Conservation (phyloP, 2,113 vertebrate species). For the Esox niger region DNA sequence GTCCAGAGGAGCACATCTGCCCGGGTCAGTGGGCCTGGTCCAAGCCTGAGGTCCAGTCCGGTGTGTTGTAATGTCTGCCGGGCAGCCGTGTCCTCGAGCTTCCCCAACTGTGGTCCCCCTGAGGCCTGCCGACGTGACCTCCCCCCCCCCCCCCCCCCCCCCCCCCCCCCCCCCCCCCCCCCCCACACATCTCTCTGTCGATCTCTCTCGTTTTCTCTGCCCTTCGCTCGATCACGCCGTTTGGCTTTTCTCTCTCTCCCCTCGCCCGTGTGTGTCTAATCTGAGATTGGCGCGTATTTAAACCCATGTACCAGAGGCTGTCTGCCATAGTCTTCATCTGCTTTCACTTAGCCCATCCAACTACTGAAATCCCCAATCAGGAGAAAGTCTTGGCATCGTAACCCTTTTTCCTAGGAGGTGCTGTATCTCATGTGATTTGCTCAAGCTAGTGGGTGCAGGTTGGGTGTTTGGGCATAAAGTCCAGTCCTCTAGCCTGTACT, state of each 20-base stretch:
- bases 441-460: slow-evolving; percentile 16
- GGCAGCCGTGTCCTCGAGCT: neutral
- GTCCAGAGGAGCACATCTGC: neutral
- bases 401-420: neutral
- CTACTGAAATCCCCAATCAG: slow-evolving; percentile 16
- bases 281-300: slow-evolving; percentile 11
- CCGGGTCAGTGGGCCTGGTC: neutral
- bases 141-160: too few species aligned
- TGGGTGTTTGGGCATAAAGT: too few species aligned
- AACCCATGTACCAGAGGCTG: slow-evolving; percentile 21
- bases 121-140: neutral
- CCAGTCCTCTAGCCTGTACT: too few species aligned
- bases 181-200: too few species aligned
- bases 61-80: neutral
- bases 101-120: neutral
- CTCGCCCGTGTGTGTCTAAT: slow-evolving; percentile 1
- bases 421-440: neutral
- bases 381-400: neutral
- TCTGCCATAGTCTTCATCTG: neutral
- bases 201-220: neutral
- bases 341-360: slow-evolving; percentile 7
- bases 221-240: neutral
- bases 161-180: too few species aligned
- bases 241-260: slow-evolving; percentile 3
- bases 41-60: neutral